Percentiles rank a stretch among this genome's conserved stretches.
These are phyloP conservation scores for Agrypnus murinus DNA, from an alignment of 2,888 invertebrate genomes.

Conservation along the genomic window DNA sequence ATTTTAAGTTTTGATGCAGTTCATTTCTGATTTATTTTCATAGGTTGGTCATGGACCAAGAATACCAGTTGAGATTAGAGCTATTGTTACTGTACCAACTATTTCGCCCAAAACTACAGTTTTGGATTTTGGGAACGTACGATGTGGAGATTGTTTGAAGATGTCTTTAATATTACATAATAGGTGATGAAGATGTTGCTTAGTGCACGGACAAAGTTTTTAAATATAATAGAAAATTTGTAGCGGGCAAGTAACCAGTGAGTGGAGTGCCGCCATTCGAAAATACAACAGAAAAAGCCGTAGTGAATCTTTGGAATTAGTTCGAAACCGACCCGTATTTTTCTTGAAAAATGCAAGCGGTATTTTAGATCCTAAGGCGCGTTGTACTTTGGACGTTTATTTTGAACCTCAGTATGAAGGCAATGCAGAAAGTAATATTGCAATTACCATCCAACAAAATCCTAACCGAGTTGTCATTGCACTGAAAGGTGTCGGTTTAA, in stretches of 20 bases:
- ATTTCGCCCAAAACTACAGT: slow-evolving; percentile 69
- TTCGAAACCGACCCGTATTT: slow-evolving; percentile 53
- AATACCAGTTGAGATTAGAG: slow-evolving; percentile 76
- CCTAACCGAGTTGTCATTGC: slow-evolving; percentile 71
- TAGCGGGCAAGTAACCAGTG: slow-evolving; percentile 75
- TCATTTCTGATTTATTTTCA: not conserved
- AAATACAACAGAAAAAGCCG: not conserved
- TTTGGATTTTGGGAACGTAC: slow-evolving; percentile 75
- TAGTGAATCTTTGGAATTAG: slow-evolving; percentile 53
- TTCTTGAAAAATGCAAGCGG: slow-evolving; percentile 69
- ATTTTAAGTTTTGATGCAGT: not conserved
- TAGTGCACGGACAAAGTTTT: too few species aligned
- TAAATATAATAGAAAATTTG: too few species aligned
- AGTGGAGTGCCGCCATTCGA: slow-evolving; percentile 68
- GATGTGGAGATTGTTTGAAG: slow-evolving; percentile 76
- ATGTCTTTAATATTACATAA: slow-evolving; percentile 75
- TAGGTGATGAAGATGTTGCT: too few species aligned
- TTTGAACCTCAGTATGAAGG: slow-evolving; percentile 75
- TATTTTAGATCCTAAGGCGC: slow-evolving; percentile 72
- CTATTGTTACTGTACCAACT: slow-evolving; percentile 76
- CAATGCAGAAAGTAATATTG: slow-evolving; percentile 63
- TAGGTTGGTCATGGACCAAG: slow-evolving; percentile 76
- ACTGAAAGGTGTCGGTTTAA: slow-evolving; percentile 74
- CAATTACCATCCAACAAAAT: slow-evolving; percentile 73
- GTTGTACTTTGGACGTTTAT: slow-evolving; percentile 73